Base-by-base conservation (phyloP, 2,113 vertebrate species). In the Apeltes quadracus region DNA sequence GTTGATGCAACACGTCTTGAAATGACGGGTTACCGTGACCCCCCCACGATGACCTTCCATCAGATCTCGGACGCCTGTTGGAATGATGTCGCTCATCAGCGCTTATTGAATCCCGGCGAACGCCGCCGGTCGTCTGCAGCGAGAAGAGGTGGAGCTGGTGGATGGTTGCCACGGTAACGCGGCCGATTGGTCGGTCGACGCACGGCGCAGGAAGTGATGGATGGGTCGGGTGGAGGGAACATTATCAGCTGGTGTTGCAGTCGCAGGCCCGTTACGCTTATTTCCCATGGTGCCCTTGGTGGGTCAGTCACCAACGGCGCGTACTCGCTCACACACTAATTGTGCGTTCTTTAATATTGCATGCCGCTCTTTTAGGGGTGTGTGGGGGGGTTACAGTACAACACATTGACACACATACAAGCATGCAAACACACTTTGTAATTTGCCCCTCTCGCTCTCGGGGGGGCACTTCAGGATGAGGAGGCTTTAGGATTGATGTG, bases 291-390 rank as follows among this genome's bases (percentile, higher is more conserved):
- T 90, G 83, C 88, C 83, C 67, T 84, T 67, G 82, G 84, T 75
- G 73, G 90, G 89, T 88, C 87, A 80, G 72, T 78, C 67, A 59
- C 69, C 82, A 70, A 44, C 48, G 63, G 82, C 65, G 13, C 56
- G 73, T 83, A 80, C 64, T 84, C 48, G 20, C 80, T 82, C 57
- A 12, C 79, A 81, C 75, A 84, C 87, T 88, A 72, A 87, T 90
- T 91, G 89, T 85, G 85, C 81, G 84, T 90, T 81, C 88, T 95
- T 97, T 95, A 96, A 97, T 97, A 96, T 96, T 97, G 95, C 95
- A 97, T 96, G 96, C 93, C 88, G 92, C 93, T 95, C 94, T 96
- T 96, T 96, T 87, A 87, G 59, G 61, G 89, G 89, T 94, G 92
- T 95, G 93, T 94, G 90, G 93, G 92, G 91, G 92, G 91, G 62